Percentiles rank a stretch among this genome's conserved stretches.
phyloP scores from a whole-genome alignment of 2,888 invertebrate species.

The Lumbricus terrestris region DNA sequence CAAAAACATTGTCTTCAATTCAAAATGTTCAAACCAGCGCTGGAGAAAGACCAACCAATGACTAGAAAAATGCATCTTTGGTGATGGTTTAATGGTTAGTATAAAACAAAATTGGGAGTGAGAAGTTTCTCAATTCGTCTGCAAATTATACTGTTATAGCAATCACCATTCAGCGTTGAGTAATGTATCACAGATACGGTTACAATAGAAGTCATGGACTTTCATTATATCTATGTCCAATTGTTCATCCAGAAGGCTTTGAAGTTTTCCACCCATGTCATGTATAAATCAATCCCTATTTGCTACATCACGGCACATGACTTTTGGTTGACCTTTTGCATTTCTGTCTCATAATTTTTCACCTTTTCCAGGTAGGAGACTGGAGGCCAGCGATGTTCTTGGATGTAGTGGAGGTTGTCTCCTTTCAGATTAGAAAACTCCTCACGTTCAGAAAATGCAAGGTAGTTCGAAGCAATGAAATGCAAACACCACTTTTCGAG shows the following conservation, averaged over 20 bases:
- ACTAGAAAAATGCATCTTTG: no score
- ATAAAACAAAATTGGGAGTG: not conserved
- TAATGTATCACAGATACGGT: no score
- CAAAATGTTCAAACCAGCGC: no score
- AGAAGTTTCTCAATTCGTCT: not conserved
- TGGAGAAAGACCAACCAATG: no score
- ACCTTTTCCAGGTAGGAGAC: constrained; percentile 49
- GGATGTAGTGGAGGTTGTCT: constrained; percentile 45
- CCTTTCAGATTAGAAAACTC: constrained; percentile 46
- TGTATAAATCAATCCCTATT: not conserved
- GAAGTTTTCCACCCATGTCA: not conserved
- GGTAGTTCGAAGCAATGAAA: constrained; percentile 52
- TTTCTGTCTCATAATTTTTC: constrained; percentile 44
- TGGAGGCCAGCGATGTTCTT: constrained; percentile 53
- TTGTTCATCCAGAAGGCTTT: not conserved
- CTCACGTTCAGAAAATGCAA: constrained; percentile 45
- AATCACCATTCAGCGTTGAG: not conserved
- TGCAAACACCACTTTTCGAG: constrained; percentile 52
- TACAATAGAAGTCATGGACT: not conserved
- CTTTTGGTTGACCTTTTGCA: constrained; percentile 14
- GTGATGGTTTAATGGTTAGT: no score
- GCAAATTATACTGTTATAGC: not conserved
- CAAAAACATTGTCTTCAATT: no score
- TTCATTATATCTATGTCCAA: not conserved
- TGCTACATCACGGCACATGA: constrained; percentile 19